Base-by-base conservation (phyloP, 2,888 invertebrate species). In the Aquatica leii region DNA sequence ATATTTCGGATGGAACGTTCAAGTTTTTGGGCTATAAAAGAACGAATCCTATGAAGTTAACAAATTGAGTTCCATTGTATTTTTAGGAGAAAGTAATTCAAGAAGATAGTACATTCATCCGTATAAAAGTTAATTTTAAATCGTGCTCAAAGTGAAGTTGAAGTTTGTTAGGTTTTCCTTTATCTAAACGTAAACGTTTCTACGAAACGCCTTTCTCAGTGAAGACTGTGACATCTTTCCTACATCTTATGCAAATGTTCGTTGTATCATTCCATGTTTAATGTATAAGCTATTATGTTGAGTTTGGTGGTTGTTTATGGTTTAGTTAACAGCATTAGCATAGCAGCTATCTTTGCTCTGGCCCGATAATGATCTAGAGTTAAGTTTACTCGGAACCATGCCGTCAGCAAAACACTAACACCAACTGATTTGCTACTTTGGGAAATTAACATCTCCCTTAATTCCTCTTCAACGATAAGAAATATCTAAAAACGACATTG, bases 231-330 rank as follows among this genome's bases (percentile, higher is more conserved):
- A 64, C 67, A 72, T 69, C 73, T 74, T 78, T 73, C 75, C 76
- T 70, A 76, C 77, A 77, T 78, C 77, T 78, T 78, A 79, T 79
- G 79, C 76, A 78, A 79, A 79, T 79, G 74, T 59, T 69, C 67
- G 75, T 75, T 76, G 76, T 77, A 77, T 78, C 76, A 73, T 76
- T 77, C 76, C 77, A 79, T 79, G 79, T 78, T 78, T 79, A 79
- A 79, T 79, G 78, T 78, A 78, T 79, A 78, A 78, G 78, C 78
- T 77, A 79, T 78, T 79, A 78, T 78, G 79, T 76, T 77, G 75
- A 76, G 76, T 78, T 78, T 73, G 76, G 78, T 74, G 76, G 76
- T 78, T 78, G 79, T 79, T 78, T 78, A 78, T 78, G 76, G 77
- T 78, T 78, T 78, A 76, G 76, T 77, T 78, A 76, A 74, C 76